Conservation (phyloP, 2,113 vertebrate species). For the Platycercus adscitus region DNA sequence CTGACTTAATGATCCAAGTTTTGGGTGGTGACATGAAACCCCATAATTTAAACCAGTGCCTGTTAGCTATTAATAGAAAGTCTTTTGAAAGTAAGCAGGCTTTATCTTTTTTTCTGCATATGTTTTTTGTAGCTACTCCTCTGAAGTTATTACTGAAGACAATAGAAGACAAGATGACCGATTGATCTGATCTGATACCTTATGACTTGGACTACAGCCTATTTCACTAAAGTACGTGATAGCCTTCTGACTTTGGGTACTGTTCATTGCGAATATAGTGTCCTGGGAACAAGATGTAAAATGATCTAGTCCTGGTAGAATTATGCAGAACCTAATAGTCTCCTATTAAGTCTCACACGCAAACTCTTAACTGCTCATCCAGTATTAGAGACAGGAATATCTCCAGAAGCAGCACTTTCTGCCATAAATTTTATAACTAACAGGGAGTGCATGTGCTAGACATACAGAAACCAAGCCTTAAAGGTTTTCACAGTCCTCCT, state of each 20-base stretch:
- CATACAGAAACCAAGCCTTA: background rate
- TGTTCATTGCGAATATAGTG: background rate
- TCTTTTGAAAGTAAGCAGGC: background rate
- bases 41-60: background rate
- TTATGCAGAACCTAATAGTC: background rate
- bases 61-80: background rate
- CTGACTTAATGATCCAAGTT: slow-evolving; percentile 59
- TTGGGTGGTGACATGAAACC: background rate
- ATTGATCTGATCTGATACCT: background rate
- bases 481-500: background rate
- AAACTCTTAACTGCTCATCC: background rate
- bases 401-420: background rate
- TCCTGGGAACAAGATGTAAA: background rate
- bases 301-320: background rate
- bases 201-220: background rate
- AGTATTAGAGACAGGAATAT: background rate
- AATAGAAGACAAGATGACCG: background rate
- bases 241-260: background rate
- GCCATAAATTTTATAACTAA: background rate
- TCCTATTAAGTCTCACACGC: background rate
- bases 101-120: background rate
- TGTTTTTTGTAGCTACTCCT: background rate
- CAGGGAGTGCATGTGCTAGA: background rate
- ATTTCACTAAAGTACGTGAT: background rate
- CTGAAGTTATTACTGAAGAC: background rate